Base-by-base conservation (phyloP, 2,797 vertebrate genomes). In the Danio kyathit region DNA sequence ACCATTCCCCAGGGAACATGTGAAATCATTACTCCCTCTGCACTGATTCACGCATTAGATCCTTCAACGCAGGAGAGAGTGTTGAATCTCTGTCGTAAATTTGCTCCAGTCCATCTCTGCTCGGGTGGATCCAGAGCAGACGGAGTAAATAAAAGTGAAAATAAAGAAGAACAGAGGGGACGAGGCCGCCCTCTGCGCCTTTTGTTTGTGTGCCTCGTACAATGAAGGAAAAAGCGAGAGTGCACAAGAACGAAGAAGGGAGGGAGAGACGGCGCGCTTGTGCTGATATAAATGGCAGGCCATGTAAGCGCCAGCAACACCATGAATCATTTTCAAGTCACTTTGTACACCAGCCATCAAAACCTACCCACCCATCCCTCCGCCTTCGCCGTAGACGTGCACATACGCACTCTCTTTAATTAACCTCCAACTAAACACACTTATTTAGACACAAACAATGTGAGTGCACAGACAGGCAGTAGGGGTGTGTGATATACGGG, bases 31-130 rank as follows among this genome's bases (percentile, higher is more conserved):
- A 89, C 64, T 59, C 70, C 83, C 82, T 29, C 82, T 82, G 52
- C 40, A 85, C 84, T 93, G 92, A 93, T 93, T 93, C 90, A 93
- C 89, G 90, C 82, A 79, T 86, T 83, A 81, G 90, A 87, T 87
- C 88, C 88, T 88, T 88, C 87, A 82, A 74, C 71, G 88, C 84
- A 83, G 82, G 83, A 73, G 59, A 71, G 73, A 59, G 86, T 87
- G 79, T 52, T 56, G 76, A 85, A 88, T 85, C 87, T 74, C 74
- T 65, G 49, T 74, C 71, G 88, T 91, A 90, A 91, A 92, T 91
- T 87, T 86, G 63, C 4, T 0, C 44, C 77, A 77, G 41, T 59
- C 73, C 38, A 65, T 80, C 40, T 48, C 44, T 49, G 67, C 40
- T 57, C 21, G 72, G 54, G 51, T 65, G 51, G 72, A 71, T 66